Base-by-base conservation (phyloP, 2,113 vertebrate genomes). In the Oreochromis spilurus region DNA sequence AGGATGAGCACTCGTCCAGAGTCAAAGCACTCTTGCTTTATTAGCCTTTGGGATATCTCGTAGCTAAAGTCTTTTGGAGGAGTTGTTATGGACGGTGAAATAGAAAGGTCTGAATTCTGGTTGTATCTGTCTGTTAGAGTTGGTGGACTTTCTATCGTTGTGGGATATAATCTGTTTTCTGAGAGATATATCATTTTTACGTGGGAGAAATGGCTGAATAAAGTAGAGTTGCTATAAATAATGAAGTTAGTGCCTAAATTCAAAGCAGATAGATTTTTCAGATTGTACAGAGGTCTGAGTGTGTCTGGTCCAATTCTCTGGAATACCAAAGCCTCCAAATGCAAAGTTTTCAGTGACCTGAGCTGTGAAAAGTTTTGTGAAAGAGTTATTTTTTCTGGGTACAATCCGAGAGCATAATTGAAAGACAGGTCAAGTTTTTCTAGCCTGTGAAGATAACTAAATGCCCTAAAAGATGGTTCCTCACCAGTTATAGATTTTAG, bases 241-340 rank as follows among this genome's bases (percentile, higher is more conserved):
- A 98, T 97, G 83, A 98, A 98, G 26, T 98, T 97, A 9, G 95
- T 83, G 1, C 94, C 93, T 65, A 97, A 85, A 52, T 97, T 94
- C 52, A 97, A 86, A 1, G 77, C 85, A 1, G 87, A 89, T 43
- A 98, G 83, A 72, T 97, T 94, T 88, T 87, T 85, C 8, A 97
- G 95, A 10, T 60, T 17, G 65, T 80, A 90, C 11, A 98, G 93
- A 31, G 95, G 91, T 1, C 6, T 17, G 40, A 98, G 90, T n/a
- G 97, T 91, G 1, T 89, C 1, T 0, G 70, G 26, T 8, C n/a
- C 82, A 31, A 98, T 95, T 5, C 90, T 88, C 84, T 95, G 93
- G 87, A 98, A 97, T 38, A 97, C 96, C 62, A 97, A 94, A 60
- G 91, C 96, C 67, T 91, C 89, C 88, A 97, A 82, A 84, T 97